Evolutionary conservation across 1,140 invertebrate species (phyloP).

Genomic region (Yoshiicerus persimilis): DNA sequence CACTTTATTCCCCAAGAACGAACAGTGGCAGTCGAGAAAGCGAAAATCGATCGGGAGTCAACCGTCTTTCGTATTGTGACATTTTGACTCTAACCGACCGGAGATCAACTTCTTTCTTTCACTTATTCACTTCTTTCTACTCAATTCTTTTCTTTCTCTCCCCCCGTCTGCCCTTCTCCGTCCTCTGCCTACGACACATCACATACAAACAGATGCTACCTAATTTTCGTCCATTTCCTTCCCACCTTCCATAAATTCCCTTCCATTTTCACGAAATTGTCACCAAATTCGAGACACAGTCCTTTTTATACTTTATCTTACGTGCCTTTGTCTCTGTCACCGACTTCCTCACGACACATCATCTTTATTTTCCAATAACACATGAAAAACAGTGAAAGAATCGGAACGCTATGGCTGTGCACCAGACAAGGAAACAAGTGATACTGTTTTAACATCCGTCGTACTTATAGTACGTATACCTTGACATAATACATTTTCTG

Average conservation of each 20-base stretch:
- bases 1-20: slow-evolving; percentile 38
- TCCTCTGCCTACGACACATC: neutral
- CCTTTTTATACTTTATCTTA: slow-evolving; percentile 1
- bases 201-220: slow-evolving; percentile 34
- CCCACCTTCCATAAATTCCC: slow-evolving; percentile 39
- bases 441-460: neutral
- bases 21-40: neutral
- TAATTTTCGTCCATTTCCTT: slow-evolving; percentile 32
- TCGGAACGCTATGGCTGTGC: neutral
- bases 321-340: slow-evolving; percentile 9
- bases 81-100: slow-evolving; percentile 44
- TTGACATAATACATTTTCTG: neutral
- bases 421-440: neutral
- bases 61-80: slow-evolving; percentile 45
- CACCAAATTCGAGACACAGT: slow-evolving; percentile 12
- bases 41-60: slow-evolving; percentile 36
- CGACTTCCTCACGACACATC: slow-evolving; percentile 20
- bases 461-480: neutral
- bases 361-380: slow-evolving; percentile 27
- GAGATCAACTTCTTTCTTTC: slow-evolving; percentile 47
- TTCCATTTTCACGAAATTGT: slow-evolving; percentile 1
- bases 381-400: neutral
- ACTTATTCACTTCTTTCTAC: slow-evolving; percentile 38
- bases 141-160: slow-evolving; percentile 11
- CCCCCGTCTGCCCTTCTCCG: neutral